Evolutionary conservation across 92 coral and sea anemone species (phyloP), one percentile per base, ranked within the genome.

Genomic region (Phenganax marumi): DNA sequence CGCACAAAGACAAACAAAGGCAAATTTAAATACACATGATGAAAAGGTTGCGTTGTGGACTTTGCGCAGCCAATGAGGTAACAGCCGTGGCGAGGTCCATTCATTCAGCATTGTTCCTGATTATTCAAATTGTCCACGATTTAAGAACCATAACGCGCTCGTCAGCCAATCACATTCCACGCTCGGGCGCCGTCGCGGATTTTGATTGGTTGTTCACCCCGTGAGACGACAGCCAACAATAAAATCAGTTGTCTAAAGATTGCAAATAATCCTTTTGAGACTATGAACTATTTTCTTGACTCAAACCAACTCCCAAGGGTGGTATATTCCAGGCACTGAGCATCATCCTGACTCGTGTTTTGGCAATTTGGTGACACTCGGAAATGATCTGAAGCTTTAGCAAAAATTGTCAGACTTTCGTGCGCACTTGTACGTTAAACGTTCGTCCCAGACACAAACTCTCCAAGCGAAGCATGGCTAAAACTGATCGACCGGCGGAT

Each of bases 101-200:
- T 77, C 81, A 77, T 77, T 56, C 52, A 56, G 69, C 55, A 77
- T 77, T 77, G 81, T 77, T 43, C 14, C 16, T 17, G 53, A 33
- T 56, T 77, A 77, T 77, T 57, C 81, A 77, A 77, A 77, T 77
- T 58, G 22, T 6, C 69, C 81, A 77, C 50, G 81, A 77, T 77
- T 77, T 33, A 48, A 58, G 81, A 39, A 77, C 48, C 22, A 25
- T 56, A 77, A 24, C 69, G 50, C 52, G 58, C 52, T 23, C n/a
- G 21, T 54, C 70, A 58, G 43, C 81, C 81, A 77, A 77, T 77
- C 69, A 50, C 52, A 43, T n/a, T 26, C 23, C 26, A 22, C 68
- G 52, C 54, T 9, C 12, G 12, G 3, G 14, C 16, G 51, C 50
- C 55, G 12, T 12, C 55, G 8, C 33, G 70, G 21, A 17, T 54